Evolutionary conservation across 2,113 vertebrate genomes (phyloP).

Genomic region (Hyperopisus bebe): DNA sequence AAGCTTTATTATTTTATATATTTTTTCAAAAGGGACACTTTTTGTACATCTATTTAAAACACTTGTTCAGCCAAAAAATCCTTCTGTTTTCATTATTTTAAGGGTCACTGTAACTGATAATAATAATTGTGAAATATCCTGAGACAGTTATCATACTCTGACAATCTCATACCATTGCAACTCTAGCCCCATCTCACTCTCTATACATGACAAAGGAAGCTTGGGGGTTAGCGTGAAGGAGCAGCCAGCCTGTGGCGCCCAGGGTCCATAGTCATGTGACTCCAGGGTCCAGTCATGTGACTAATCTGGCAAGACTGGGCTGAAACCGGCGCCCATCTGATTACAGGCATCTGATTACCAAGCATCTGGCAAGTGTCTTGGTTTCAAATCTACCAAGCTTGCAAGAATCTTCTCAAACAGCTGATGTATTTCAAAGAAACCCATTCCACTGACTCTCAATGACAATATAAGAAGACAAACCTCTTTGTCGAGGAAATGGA

Average conservation of each 20-base stretch:
- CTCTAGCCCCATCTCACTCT: background rate
- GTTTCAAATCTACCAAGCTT: background rate
- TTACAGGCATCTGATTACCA: background rate
- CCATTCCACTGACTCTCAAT: background rate
- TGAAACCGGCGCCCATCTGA: background rate
- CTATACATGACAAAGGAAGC: background rate
- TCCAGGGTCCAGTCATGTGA: background rate
- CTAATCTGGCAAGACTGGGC: background rate
- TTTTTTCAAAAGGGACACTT: background rate
- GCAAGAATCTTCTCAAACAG: background rate
- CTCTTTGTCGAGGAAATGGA: background rate
- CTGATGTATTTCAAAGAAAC: background rate
- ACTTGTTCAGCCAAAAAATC: background rate
- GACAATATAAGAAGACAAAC: background rate
- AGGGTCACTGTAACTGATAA: background rate
- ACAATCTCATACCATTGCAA: background rate
- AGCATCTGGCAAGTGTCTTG: background rate
- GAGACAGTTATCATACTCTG: background rate
- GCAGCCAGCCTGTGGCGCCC: background rate
- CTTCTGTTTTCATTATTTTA: background rate
- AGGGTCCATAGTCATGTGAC: background rate
- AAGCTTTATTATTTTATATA: no score
- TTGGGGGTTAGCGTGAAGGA: background rate
- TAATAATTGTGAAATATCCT: background rate
- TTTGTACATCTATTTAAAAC: background rate